These are phyloP conservation scores for Heteropelma amictum DNA, from an alignment of 2,888 invertebrate genomes.

Conservation along the genomic window DNA sequence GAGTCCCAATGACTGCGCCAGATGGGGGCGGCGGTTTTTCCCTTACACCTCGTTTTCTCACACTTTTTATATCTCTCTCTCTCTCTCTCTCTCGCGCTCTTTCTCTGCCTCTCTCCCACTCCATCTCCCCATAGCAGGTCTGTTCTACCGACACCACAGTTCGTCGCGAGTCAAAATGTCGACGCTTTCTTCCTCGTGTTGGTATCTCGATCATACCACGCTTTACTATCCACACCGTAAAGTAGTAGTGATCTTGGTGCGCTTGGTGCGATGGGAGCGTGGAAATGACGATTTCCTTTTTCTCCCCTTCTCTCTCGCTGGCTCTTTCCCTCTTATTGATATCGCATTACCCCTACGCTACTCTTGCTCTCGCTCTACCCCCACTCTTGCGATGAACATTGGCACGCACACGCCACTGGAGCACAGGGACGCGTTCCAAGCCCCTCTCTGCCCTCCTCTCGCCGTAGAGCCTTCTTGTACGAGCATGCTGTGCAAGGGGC, in stretches of 20 bases:
- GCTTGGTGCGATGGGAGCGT: conserved; percentile 48
- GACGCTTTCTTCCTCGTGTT: conserved; percentile 41
- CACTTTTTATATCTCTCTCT: conserved; percentile 37
- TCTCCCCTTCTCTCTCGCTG: conserved; percentile 45
- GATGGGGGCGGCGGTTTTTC: conserved; percentile 38
- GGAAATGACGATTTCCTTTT: conserved; percentile 45
- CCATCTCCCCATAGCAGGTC: conserved; percentile 13
- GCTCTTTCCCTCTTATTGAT: conserved; percentile 36
- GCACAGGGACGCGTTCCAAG: conserved; percentile 30
- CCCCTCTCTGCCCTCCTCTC: too few relatives aligned
- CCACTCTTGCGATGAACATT: conserved; percentile 26
- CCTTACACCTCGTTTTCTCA: too few relatives aligned
- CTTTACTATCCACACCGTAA: conserved; percentile 42
- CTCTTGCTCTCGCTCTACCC: conserved; percentile 34
- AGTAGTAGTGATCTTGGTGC: conserved; percentile 29
- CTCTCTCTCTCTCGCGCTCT: conserved; percentile 29
- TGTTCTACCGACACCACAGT: conserved; percentile 54
- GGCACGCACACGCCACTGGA: conserved; percentile 54
- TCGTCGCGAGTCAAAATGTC: conserved; percentile 51
- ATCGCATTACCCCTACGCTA: conserved; percentile 33
- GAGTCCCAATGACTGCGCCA: conserved; percentile 47
- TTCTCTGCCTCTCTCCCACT: conserved; percentile 32
- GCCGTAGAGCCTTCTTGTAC: background rate
- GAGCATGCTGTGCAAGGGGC: conserved; percentile 33
- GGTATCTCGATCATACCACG: conserved; percentile 37